Conservation (phyloP, 2,888 invertebrate species). For the Hesperia comma region DNA sequence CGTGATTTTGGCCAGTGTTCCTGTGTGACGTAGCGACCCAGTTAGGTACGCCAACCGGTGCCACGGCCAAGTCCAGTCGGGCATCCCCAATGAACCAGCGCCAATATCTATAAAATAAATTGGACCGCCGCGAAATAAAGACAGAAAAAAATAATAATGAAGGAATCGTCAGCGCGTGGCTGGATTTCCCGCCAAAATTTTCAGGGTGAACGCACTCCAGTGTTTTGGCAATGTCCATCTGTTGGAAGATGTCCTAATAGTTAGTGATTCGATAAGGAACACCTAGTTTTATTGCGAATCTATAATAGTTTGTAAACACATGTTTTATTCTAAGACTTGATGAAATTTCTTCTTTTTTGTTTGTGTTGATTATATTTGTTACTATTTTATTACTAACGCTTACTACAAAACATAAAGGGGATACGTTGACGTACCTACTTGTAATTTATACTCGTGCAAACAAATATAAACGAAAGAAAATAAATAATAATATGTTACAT, state of each 20-base stretch:
- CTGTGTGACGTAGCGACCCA: slow-evolving; percentile 80
- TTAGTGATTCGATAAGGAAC: slow-evolving; percentile 72
- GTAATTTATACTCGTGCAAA: no score
- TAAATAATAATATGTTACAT: no score
- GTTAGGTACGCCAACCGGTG: slow-evolving; percentile 80
- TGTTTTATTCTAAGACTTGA: slow-evolving; percentile 10
- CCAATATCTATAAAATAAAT: slow-evolving; percentile 85
- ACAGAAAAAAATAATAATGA: slow-evolving; percentile 77
- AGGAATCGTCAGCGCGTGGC: slow-evolving; percentile 69
- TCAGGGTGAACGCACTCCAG: slow-evolving; percentile 80
- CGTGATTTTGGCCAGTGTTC: slow-evolving; percentile 80
- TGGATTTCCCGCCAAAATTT: slow-evolving; percentile 78
- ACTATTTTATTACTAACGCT: background rate
- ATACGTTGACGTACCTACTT: no score
- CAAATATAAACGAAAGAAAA: no score
- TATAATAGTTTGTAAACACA: slow-evolving; percentile 51
- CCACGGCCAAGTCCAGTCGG: slow-evolving; percentile 82
- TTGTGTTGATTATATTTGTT: background rate
- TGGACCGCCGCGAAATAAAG: slow-evolving; percentile 69
- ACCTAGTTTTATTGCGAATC: slow-evolving; percentile 56
- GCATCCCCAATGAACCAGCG: slow-evolving; percentile 81
- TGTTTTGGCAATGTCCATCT: slow-evolving; percentile 73
- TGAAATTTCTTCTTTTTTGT: background rate
- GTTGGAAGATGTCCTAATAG: slow-evolving; percentile 79
- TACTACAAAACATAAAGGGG: no score